Percentiles rank a stretch among this genome's conserved stretches.
Conservation (phyloP, 2,797 vertebrate species). For the Dryobates pubescens region DNA sequence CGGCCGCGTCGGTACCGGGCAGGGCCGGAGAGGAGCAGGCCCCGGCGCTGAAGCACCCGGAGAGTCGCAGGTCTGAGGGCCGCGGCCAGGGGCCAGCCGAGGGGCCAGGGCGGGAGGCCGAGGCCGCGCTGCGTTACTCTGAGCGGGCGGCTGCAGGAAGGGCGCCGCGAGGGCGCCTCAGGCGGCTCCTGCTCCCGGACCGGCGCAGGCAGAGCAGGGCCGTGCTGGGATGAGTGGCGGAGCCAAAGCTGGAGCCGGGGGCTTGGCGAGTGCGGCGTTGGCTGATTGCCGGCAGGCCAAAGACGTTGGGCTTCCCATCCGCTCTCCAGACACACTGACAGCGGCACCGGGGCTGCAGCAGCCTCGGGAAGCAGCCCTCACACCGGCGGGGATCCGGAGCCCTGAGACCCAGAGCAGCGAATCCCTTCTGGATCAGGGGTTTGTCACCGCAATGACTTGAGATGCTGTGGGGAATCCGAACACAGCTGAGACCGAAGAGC, state of each 20-base stretch:
- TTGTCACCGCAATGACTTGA: neutral
- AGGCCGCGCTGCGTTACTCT: fast-evolving
- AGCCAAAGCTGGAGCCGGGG: neutral
- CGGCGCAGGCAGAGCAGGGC: neutral
- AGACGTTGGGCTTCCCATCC: neutral
- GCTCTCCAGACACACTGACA: neutral
- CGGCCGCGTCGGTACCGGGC: too few relatives aligned
- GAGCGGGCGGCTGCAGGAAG: fast-evolving
- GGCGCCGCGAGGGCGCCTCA: fast-evolving
- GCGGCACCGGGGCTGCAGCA: neutral
- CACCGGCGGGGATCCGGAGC: neutral
- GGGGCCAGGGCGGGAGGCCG: fast-evolving
- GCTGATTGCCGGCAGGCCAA: neutral
- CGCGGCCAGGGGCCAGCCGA: too few relatives aligned
- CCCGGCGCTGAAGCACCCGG: too few relatives aligned
- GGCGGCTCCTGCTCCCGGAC: neutral
- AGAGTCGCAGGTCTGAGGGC: too few relatives aligned
- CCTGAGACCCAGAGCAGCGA: neutral
- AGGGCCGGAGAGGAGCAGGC: too few relatives aligned
- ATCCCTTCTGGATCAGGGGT: neutral
- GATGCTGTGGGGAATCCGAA: neutral
- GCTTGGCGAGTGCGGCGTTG: fast-evolving
- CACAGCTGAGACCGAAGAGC: neutral
- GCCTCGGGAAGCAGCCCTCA: neutral
- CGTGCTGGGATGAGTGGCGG: neutral